Conservation (phyloP, 2,113 vertebrate species). For the Sander lucioperca region DNA sequence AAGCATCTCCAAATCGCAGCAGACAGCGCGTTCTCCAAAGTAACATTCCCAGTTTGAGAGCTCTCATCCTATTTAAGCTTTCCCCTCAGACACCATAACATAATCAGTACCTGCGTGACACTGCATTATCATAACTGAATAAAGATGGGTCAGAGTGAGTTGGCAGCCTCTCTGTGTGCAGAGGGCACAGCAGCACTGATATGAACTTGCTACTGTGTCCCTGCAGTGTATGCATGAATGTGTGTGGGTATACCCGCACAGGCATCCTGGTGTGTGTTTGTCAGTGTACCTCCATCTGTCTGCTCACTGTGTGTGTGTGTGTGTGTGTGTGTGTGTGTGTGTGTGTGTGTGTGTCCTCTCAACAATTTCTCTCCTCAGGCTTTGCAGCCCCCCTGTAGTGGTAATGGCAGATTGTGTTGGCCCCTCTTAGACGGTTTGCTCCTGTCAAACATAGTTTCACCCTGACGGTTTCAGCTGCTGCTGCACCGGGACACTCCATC, state of each 20-base stretch:
- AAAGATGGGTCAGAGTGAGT: conserved; percentile 67
- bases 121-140: conserved; percentile 80
- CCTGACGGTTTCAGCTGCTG: conserved; percentile 40
- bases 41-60: conserved; percentile 22
- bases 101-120: conserved; percentile 66
- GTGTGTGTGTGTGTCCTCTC: conserved; percentile 9
- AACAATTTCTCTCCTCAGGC: conserved; percentile 34
- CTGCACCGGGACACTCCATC: conserved; percentile 64
- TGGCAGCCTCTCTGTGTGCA: conserved; percentile 40
- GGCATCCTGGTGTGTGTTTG: conserved; percentile 32
- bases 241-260: conserved; percentile 11
- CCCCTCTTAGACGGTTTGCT: conserved; percentile 60
- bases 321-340: background rate
- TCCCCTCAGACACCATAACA: conserved; percentile 54
- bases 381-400: conserved; percentile 39
- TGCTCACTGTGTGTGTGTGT: background rate
- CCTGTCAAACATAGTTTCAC: conserved; percentile 71
- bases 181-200: conserved; percentile 45
- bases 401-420: conserved; percentile 59
- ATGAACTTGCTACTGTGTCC: conserved; percentile 41
- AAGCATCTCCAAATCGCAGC: conserved; percentile 9
- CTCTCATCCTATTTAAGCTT: conserved; percentile 52
- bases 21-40: background rate
- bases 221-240: conserved; percentile 12
- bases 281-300: conserved; percentile 53